Percentiles rank a stretch among this genome's conserved stretches.
These are phyloP conservation scores for Barnardius zonarius DNA, from an alignment of 2,113 vertebrate species.

Conservation along the genomic window DNA sequence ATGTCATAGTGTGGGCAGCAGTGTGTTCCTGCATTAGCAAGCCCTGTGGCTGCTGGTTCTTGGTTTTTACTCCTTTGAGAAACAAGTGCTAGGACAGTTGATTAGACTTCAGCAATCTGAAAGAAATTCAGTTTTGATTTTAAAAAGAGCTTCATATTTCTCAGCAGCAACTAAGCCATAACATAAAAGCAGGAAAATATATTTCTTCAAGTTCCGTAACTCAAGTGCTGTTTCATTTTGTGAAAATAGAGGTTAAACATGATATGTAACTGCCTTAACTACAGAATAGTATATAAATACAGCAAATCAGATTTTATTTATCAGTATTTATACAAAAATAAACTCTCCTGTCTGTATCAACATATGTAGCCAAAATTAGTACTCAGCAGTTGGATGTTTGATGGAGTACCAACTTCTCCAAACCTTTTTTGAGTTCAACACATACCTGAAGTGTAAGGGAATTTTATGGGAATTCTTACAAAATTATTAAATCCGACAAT, in stretches of 20 bases:
- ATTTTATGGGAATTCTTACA: not conserved
- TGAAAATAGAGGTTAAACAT: not conserved
- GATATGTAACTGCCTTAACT: not conserved
- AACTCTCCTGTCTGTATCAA: not conserved
- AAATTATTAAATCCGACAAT: not conserved
- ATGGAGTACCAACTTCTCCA: not conserved
- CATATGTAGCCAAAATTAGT: not conserved
- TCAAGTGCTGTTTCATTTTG: fast-evolving
- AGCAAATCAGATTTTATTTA: not conserved
- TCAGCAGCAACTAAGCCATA: not conserved
- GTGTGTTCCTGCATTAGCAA: not conserved
- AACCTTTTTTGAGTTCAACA: not conserved
- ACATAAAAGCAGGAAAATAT: not conserved
- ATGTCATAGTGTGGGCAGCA: too few species aligned
- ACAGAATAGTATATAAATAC: not conserved
- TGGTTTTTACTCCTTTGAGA: not conserved
- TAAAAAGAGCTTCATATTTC: not conserved
- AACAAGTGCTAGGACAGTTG: not conserved
- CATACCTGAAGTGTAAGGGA: not conserved
- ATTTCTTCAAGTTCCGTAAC: not conserved
- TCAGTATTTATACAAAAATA: not conserved
- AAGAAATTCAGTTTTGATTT: not conserved
- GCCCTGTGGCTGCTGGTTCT: not conserved
- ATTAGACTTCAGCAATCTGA: not conserved
- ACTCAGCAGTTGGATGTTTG: not conserved